Evolutionary conservation across 2,888 invertebrate species (phyloP).

Genomic region (Sinelater perroti): DNA sequence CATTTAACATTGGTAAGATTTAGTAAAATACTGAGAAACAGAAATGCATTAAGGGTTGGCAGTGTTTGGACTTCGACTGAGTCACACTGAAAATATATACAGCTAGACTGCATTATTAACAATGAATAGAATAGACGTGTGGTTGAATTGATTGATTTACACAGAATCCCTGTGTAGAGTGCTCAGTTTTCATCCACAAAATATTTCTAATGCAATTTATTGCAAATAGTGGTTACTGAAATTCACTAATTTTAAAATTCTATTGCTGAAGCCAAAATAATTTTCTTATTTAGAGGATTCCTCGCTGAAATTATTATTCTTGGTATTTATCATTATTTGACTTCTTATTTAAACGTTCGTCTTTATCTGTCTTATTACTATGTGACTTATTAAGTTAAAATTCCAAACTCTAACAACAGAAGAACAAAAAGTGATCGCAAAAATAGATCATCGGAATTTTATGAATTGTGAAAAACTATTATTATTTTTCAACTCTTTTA

Average conservation of each 20-base stretch:
- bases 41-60: background rate
- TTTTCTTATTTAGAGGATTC: slow-evolving; percentile 49
- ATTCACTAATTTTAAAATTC: slow-evolving; percentile 59
- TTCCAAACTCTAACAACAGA: too few relatives aligned
- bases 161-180: slow-evolving; percentile 59
- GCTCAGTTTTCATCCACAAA: slow-evolving; percentile 59
- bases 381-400: too few relatives aligned
- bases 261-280: slow-evolving; percentile 59
- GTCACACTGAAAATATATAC: slow-evolving; percentile 13
- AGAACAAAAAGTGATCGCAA: too few relatives aligned
- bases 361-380: too few relatives aligned
- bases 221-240: slow-evolving; percentile 60
- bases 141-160: slow-evolving; percentile 35
- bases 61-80: slow-evolving; percentile 4
- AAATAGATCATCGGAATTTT: too few relatives aligned
- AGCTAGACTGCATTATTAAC: slow-evolving; percentile 9
- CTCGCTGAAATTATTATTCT: slow-evolving; percentile 22
- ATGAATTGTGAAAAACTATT: too few relatives aligned
- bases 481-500: too few relatives aligned
- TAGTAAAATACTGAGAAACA: background rate
- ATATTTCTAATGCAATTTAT: slow-evolving; percentile 61
- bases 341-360: slow-evolving; percentile 24
- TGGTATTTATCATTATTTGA: slow-evolving; percentile 16
- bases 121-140: slow-evolving; percentile 27
- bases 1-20: background rate